phyloP scores from a whole-genome alignment of 2,797 vertebrate genomes.

The Muscicapa comitata region DNA sequence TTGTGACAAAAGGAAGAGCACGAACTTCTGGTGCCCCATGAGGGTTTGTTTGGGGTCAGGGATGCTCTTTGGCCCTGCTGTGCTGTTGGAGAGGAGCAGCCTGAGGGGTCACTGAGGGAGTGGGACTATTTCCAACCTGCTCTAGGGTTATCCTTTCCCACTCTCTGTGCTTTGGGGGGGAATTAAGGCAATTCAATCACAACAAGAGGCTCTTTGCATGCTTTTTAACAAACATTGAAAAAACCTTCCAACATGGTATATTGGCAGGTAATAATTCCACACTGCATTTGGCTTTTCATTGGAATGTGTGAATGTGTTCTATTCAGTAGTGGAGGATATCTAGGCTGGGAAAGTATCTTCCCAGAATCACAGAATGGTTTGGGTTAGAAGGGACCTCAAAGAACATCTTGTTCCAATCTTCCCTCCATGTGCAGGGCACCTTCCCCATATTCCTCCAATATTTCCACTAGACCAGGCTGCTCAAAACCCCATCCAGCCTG shows the following conservation, averaged over 20 bases:
- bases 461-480: background rate
- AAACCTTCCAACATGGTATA: rapidly evolving
- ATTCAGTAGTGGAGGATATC: background rate
- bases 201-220: background rate
- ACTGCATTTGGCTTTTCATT: background rate
- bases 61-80: background rate
- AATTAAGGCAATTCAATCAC: background rate
- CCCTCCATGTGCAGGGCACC: background rate
- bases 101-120: background rate
- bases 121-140: background rate
- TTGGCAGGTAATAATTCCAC: background rate
- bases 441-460: background rate
- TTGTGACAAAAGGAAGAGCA: background rate
- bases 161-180: background rate
- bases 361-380: background rate
- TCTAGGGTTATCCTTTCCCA: background rate
- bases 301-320: rapidly evolving
- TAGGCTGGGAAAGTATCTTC: background rate
- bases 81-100: background rate
- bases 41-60: background rate
- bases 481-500: background rate
- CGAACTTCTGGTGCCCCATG: background rate
- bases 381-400: background rate
- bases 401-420: background rate
- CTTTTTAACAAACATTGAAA: background rate